Evolutionary conservation across 2,888 invertebrate species (phyloP), one percentile per base, ranked within the genome.

Genomic region (Monochamus alternatus): DNA sequence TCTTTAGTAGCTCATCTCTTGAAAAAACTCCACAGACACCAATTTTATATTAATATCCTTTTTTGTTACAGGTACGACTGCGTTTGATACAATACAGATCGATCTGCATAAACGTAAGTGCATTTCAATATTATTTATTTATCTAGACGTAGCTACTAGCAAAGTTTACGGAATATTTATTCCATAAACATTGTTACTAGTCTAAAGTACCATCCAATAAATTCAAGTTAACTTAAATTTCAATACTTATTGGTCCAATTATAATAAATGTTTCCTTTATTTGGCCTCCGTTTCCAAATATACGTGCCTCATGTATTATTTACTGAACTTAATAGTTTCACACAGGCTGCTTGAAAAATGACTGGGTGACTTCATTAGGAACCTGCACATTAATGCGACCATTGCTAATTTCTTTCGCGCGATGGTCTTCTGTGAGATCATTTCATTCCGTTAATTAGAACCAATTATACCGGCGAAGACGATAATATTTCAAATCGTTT

Each of bases 91-190:
- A 52, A 22, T n/a, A 66, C 52, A 65, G 44, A 79, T 80, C 81
- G 80, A 85, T 85, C 84, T 85, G 84, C 85, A 83, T 86, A 84
- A 85, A 84, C 85, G 84, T 84, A 84, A 85, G 84, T 85, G 86
- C 86, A 85, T 85, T 55, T 78, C 80, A 81, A 80, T 84, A 84
- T 22, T 22, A 22, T 22, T 22, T 22, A 22, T 82, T 81, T 82
- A 82, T 84, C 83, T 85, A 81, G 78, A 75, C 80, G 84, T 85
- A 81, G 85, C 85, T 38, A 38, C 38, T 22, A 22, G 22, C 22
- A 22, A 22, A 22, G 22, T 22, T 22, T 22, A 22, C 22, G 22
- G 22, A 22, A 22, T 22, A 22, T 22, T 22, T 22, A 22, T 22
- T 22, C 22, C 22, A 22, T 22, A 22, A 22, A 22, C 22, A 22